Evolutionary conservation across 2,797 vertebrate species (phyloP).

Genomic region (Manis pentadactyla): DNA sequence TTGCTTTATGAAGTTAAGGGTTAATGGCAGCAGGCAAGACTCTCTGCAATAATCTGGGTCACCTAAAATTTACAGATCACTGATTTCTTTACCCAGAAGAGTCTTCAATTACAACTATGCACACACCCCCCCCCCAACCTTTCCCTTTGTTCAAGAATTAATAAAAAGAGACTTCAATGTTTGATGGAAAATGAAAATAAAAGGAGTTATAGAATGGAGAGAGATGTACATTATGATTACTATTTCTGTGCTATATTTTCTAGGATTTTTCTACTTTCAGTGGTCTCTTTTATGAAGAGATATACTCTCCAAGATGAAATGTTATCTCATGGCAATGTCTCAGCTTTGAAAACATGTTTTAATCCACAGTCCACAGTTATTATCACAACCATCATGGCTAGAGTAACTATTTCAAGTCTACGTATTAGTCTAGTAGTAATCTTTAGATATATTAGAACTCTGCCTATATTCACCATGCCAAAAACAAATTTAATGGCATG

Average conservation of each 20-base stretch:
- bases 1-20: not conserved
- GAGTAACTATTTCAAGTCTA: not conserved
- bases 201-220: not conserved
- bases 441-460: not conserved
- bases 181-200: not conserved
- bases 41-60: not conserved
- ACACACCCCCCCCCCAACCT: not conserved
- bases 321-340: not conserved
- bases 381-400: not conserved
- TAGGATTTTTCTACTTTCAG: not conserved
- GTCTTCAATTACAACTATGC: not conserved
- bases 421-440: not conserved
- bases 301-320: not conserved
- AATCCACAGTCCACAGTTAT: not conserved
- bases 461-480: not conserved
- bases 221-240: not conserved
- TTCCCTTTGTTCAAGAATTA: not conserved
- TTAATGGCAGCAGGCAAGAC: not conserved
- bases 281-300: not conserved
- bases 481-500: not conserved
- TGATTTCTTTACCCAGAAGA: conserved; percentile 4
- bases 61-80: conserved; percentile 33
- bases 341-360: not conserved
- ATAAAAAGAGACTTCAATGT: not conserved
- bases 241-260: not conserved